A percentile compares a stretch with the other conserved stretches of the same genome.
phyloP scores from a whole-genome alignment of 2,113 vertebrate genomes.

The Mixornis gularis region DNA sequence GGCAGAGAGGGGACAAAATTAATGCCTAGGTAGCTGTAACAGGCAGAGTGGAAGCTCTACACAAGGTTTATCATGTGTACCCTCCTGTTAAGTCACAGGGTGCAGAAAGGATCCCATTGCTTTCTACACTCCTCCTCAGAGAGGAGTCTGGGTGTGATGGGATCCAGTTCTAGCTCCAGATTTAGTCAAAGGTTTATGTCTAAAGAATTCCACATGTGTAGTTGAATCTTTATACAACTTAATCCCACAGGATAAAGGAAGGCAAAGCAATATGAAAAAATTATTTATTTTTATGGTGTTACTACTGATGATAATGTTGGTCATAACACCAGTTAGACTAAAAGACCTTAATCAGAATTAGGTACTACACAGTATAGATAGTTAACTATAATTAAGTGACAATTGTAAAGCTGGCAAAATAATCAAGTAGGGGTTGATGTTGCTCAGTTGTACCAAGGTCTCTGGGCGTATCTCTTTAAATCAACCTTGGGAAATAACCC shows the following conservation, averaged over 20 bases:
- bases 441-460: background rate
- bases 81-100: background rate
- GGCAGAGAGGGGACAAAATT: background rate
- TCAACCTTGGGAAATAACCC: background rate
- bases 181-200: background rate
- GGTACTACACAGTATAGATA: background rate
- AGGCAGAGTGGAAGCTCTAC: background rate
- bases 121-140: background rate
- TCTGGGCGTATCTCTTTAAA: background rate
- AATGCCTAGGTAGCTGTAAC: background rate
- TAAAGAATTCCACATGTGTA: background rate
- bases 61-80: background rate
- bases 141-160: background rate
- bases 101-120: background rate
- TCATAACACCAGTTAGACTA: background rate
- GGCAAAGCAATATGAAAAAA: background rate
- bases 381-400: background rate
- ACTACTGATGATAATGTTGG: background rate
- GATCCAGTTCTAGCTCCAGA: background rate
- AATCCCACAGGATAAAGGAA: background rate
- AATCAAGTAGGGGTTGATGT: background rate
- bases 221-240: background rate
- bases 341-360: background rate
- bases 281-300: background rate
- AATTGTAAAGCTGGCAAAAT: background rate